Percentiles rank a stretch among this genome's conserved stretches.
phyloP scores from a whole-genome alignment of 2,113 vertebrate species.

The Sphyrna mokarran region DNA sequence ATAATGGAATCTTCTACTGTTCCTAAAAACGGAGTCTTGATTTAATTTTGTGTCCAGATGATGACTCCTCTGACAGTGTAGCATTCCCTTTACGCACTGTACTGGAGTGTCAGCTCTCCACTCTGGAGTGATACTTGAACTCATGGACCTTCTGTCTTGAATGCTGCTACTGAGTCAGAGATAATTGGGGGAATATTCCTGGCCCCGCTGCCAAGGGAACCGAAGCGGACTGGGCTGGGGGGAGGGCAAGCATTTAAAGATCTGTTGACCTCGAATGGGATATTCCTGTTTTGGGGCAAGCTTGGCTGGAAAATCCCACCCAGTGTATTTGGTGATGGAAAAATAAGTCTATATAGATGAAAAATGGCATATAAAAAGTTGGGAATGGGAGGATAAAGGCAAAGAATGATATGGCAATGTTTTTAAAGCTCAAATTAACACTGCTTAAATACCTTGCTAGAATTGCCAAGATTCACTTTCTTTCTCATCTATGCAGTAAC shows the following conservation, averaged over 20 bases:
- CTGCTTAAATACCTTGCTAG: background rate
- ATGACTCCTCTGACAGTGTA: background rate
- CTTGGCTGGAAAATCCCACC: too few relatives aligned
- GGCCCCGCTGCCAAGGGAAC: too few relatives aligned
- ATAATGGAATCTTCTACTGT: background rate
- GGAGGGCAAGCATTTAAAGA: too few relatives aligned
- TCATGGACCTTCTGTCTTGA: background rate
- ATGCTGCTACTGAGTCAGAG: background rate
- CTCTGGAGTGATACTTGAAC: background rate
- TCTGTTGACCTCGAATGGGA: too few relatives aligned
- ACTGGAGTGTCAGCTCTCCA: background rate
- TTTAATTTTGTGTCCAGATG: background rate
- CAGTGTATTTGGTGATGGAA: background rate
- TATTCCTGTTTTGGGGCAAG: too few relatives aligned
- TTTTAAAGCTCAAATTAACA: background rate
- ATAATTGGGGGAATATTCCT: background rate
- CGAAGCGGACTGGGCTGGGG: too few relatives aligned
- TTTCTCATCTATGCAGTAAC: background rate
- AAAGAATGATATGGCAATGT: background rate
- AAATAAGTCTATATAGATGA: background rate
- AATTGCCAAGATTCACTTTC: background rate
- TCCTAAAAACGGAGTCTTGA: background rate
- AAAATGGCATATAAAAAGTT: background rate
- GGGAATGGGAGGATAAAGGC: background rate
- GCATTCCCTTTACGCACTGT: background rate